Conservation (phyloP, 1,140 invertebrate genomes). For the Scaptomyza montana region DNA sequence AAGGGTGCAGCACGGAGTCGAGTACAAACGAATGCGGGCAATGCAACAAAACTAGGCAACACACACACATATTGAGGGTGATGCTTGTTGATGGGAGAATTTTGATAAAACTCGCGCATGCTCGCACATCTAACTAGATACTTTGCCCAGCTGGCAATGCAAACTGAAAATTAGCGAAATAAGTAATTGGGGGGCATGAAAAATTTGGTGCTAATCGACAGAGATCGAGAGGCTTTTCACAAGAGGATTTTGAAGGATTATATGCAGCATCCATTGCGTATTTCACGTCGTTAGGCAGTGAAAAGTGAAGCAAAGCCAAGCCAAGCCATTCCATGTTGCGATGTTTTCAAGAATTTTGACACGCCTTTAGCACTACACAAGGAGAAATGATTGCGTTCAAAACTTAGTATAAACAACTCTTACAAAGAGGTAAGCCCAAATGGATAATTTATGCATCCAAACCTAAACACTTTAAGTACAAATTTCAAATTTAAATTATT, state of each 20-base stretch:
- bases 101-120: conserved; percentile 11
- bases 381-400: neutral
- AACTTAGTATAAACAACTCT: no score
- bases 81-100: no score
- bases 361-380: conserved; percentile 1
- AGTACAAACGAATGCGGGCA: conserved; percentile 12
- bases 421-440: no score
- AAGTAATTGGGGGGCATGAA: neutral
- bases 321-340: no score
- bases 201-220: conserved; percentile 1
- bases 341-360: conserved; percentile 19
- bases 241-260: no score
- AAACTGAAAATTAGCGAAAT: neutral
- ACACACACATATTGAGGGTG: neutral
- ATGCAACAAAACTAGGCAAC: conserved; percentile 8
- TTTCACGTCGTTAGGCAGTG: conserved; percentile 25
- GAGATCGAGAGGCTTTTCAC: conserved; percentile 25
- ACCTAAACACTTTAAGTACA: no score
- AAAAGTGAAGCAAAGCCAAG: conserved; percentile 16
- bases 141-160: conserved; percentile 1
- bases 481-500: no score
- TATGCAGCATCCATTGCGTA: neutral
- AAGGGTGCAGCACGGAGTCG: no score
- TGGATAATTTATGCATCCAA: no score
- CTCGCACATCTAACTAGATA: conserved; percentile 3